These are phyloP conservation scores for Austrolebias charrua DNA, from an alignment of 2,797 vertebrate genomes.

Conservation along the genomic window DNA sequence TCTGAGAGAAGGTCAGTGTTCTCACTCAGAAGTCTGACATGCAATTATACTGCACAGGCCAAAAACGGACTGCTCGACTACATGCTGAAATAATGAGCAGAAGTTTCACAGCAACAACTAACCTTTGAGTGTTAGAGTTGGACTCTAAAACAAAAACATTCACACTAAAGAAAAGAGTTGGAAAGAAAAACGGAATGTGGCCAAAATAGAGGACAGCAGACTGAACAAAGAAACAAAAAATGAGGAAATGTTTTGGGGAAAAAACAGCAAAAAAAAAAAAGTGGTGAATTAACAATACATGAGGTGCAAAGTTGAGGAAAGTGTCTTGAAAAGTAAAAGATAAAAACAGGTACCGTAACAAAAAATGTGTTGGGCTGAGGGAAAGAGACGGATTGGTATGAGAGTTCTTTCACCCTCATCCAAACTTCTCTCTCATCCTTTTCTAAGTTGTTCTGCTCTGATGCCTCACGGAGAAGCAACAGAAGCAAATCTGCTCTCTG, in stretches of 20 bases:
- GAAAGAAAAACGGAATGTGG: background rate
- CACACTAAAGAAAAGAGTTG: slow-evolving; percentile 1
- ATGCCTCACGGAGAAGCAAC: slow-evolving; percentile 67
- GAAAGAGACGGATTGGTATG: slow-evolving; percentile 21
- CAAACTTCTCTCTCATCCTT: slow-evolving; percentile 50
- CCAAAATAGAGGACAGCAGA: background rate
- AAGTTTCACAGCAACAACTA: slow-evolving; percentile 43
- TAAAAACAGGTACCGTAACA: slow-evolving; percentile 23
- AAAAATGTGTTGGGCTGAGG: slow-evolving; percentile 28
- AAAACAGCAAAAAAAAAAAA: background rate
- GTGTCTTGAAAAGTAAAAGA: slow-evolving; percentile 17
- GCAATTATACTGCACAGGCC: slow-evolving; percentile 53
- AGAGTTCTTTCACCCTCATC: slow-evolving; percentile 31
- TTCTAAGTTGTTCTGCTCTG: slow-evolving; percentile 71
- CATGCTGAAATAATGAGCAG: slow-evolving; percentile 44
- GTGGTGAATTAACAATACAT: background rate
- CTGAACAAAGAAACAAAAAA: slow-evolving; percentile 6
- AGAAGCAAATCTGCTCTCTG: slow-evolving; percentile 71
- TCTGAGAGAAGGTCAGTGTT: slow-evolving; percentile 61
- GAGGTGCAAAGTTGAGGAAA: slow-evolving; percentile 14
- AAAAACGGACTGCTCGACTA: slow-evolving; percentile 28
- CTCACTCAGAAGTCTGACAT: slow-evolving; percentile 55
- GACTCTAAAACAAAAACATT: slow-evolving; percentile 25
- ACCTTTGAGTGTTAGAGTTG: slow-evolving; percentile 30
- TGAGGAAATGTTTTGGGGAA: background rate